A percentile compares a stretch with the other conserved stretches of the same genome.
These are phyloP conservation scores for Sinelater perroti DNA, from an alignment of 2,888 invertebrate species.

Conservation along the genomic window DNA sequence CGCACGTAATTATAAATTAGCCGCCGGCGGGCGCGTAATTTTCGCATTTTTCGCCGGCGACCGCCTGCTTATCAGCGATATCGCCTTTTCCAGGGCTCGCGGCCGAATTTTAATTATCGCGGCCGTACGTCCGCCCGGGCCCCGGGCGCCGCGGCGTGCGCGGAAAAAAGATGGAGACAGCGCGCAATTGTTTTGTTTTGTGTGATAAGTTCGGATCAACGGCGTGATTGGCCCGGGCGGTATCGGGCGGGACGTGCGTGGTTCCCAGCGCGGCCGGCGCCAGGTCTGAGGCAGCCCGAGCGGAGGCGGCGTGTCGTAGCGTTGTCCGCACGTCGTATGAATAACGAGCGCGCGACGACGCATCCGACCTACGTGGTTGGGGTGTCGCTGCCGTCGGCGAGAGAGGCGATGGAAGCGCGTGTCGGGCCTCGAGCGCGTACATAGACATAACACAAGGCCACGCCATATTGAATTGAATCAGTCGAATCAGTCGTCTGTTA, in stretches of 20 bases:
- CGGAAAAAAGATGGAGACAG: slow-evolving; percentile 19
- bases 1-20: too few species aligned
- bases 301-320: background rate
- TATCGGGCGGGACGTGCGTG: slow-evolving; percentile 34
- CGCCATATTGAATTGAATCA: slow-evolving; percentile 69
- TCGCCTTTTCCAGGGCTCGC: too few species aligned
- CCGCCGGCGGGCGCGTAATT: too few species aligned
- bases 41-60: too few species aligned
- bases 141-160: background rate
- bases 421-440: slow-evolving; percentile 45
- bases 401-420: too few species aligned
- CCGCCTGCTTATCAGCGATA: too few species aligned
- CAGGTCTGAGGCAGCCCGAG: too few species aligned
- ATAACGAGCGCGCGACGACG: slow-evolving; percentile 42
- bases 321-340: slow-evolving; percentile 28
- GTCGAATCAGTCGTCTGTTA: slow-evolving; percentile 65
- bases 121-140: slow-evolving; percentile 24
- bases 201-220: slow-evolving; percentile 35
- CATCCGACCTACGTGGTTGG: slow-evolving; percentile 43
- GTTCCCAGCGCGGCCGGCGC: slow-evolving; percentile 34
- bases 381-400: too few species aligned
- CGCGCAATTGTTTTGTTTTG: slow-evolving; percentile 31
- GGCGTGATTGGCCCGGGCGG: slow-evolving; percentile 30
- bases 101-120: slow-evolving; percentile 11
- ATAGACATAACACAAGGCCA: slow-evolving; percentile 63